phyloP scores from a whole-genome alignment of 2,888 invertebrate species.

The Drosophila nr. fundita region DNA sequence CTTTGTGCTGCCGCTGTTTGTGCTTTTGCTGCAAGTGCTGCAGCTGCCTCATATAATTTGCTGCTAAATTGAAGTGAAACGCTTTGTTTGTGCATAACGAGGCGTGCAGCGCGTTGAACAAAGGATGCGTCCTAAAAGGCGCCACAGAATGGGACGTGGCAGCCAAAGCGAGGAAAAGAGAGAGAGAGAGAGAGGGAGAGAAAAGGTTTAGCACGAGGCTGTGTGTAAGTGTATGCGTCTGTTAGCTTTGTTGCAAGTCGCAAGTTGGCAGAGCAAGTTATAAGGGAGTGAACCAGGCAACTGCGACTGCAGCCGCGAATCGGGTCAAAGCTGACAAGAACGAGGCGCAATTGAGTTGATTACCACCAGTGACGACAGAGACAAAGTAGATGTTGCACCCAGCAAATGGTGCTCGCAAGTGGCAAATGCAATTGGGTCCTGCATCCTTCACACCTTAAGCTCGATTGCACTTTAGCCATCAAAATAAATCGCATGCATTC shows the following conservation, averaged over 20 bases:
- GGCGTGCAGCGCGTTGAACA: conserved; percentile 69
- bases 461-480: conserved; percentile 37
- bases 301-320: conserved; percentile 36
- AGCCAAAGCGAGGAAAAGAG: conserved; percentile 1
- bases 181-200: not conserved
- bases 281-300: conserved; percentile 17
- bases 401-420: conserved; percentile 31
- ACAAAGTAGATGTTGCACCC: conserved; percentile 38
- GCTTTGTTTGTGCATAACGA: conserved; percentile 80
- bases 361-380: conserved; percentile 60
- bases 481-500: conserved; percentile 22
- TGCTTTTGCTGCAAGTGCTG: conserved; percentile 4
- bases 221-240: conserved; percentile 24
- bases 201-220: not conserved
- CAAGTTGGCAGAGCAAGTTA: conserved; percentile 12
- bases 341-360: conserved; percentile 69
- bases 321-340: conserved; percentile 57
- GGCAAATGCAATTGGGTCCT: conserved; percentile 54
- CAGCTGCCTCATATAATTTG: conserved; percentile 64
- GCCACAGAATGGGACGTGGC: conserved; percentile 16
- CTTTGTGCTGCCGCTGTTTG: not conserved
- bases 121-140: conserved; percentile 45
- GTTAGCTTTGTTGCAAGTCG: conserved; percentile 25
- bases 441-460: conserved; percentile 42
- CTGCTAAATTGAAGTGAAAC: conserved; percentile 72